phyloP scores from a whole-genome alignment of 2,888 invertebrate genomes.

The Chalcosyrphus nemorum region DNA sequence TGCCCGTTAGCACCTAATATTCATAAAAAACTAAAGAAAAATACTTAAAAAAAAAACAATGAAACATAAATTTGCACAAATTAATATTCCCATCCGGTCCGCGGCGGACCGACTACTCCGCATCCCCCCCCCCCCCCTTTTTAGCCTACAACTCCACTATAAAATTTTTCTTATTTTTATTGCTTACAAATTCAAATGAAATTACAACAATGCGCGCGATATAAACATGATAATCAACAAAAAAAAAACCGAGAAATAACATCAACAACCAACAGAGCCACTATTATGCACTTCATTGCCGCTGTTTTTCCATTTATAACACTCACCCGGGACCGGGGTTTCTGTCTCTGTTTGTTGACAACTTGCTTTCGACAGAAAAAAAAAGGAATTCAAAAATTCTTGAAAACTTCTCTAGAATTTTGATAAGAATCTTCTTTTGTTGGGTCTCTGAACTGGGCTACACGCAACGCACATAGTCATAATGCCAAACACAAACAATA shows the following conservation, averaged over 20 bases:
- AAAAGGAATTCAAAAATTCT: constrained; percentile 2
- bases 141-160: neutral
- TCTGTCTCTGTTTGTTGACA: constrained; percentile 15
- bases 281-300: constrained; percentile 43
- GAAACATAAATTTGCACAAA: constrained; percentile 44
- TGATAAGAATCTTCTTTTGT: constrained; percentile 52
- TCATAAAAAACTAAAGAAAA: constrained; percentile 10
- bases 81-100: constrained; percentile 47
- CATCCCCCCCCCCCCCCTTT: too few relatives aligned
- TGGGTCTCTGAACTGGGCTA: constrained; percentile 43
- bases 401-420: constrained; percentile 58
- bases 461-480: neutral
- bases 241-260: neutral
- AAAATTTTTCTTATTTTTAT: constrained; percentile 8
- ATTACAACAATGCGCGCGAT: constrained; percentile 38
- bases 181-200: constrained; percentile 46
- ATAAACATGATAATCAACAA: constrained; percentile 46
- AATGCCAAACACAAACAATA: neutral
- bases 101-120: too few relatives aligned
- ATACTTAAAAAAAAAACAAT: constrained; percentile 6
- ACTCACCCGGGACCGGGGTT: constrained; percentile 9
- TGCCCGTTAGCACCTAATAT: constrained; percentile 12
- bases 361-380: neutral
- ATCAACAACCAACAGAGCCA: neutral
- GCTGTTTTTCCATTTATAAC: constrained; percentile 18